Evolutionary conservation across 2,797 vertebrate genomes (phyloP).

Genomic region (Pseudochromis fuscus): DNA sequence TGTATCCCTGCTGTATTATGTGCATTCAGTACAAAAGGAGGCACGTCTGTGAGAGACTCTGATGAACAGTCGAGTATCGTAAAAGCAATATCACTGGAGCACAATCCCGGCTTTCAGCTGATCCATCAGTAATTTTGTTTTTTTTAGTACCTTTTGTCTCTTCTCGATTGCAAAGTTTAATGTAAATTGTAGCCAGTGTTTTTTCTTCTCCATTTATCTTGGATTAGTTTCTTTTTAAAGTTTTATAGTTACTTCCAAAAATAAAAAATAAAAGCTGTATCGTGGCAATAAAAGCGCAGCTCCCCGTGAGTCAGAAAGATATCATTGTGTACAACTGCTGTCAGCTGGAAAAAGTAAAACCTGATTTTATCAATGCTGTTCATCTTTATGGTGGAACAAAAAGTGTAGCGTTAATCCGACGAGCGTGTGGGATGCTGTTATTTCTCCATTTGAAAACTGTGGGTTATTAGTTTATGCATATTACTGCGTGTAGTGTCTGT

Average conservation of each 20-base stretch:
- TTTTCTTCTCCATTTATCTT: conserved; percentile 11
- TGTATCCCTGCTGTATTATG: neutral
- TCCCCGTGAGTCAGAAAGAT: conserved; percentile 25
- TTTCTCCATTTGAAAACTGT: conserved; percentile 26
- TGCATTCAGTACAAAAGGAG: neutral
- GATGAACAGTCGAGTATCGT: neutral
- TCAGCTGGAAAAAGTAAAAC: conserved; percentile 24
- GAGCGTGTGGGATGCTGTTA: conserved; percentile 17
- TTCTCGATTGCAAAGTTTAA: conserved; percentile 12
- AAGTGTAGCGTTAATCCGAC: conserved; percentile 33
- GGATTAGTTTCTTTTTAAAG: conserved; percentile 8
- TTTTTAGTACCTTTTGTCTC: neutral
- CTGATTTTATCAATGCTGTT: conserved; percentile 53
- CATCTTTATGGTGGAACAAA: conserved; percentile 28
- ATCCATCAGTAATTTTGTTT: neutral
- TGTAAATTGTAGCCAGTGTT: neutral
- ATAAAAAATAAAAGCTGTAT: conserved; percentile 19
- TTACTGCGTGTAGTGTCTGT: conserved; percentile 40
- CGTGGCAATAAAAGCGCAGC: conserved; percentile 13
- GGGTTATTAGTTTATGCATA: conserved; percentile 35
- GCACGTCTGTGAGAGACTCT: neutral
- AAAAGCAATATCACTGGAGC: neutral
- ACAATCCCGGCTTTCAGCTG: neutral
- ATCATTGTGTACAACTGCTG: conserved; percentile 17
- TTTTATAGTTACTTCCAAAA: conserved; percentile 23